A percentile compares a stretch with the other conserved stretches of the same genome.
phyloP scores from a whole-genome alignment of 2,888 invertebrate species.

The Aphrophora alni region DNA sequence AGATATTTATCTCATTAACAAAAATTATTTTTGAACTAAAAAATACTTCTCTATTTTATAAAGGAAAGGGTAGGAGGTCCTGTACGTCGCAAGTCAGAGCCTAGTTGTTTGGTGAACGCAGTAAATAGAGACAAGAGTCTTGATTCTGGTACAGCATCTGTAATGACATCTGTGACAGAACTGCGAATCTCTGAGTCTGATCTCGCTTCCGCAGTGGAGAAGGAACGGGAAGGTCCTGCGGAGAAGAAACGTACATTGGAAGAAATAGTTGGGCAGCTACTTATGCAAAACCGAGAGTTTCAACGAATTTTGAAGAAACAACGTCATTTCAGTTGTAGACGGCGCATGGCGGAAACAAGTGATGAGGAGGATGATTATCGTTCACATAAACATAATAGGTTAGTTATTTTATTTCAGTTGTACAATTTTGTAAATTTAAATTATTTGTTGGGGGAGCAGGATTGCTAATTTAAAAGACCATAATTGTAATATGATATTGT shows the following conservation, averaged over 20 bases:
- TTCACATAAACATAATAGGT: conserved; percentile 30
- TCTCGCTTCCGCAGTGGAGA: conserved; percentile 27
- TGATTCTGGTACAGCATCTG: neutral
- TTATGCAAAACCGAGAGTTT: conserved; percentile 84
- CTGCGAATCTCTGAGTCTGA: conserved; percentile 52
- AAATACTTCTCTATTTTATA: neutral
- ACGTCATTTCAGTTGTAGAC: conserved; percentile 64
- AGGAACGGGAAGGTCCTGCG: conserved; percentile 30
- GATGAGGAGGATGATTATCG: conserved; percentile 48
- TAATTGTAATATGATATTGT: too few species aligned
- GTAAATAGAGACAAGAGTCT: conserved; percentile 60
- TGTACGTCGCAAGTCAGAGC: conserved; percentile 39
- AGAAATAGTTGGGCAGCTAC: conserved; percentile 80
- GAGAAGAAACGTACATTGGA: conserved; percentile 67
- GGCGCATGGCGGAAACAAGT: conserved; percentile 54
- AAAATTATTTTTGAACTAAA: neutral
- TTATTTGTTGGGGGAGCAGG: too few species aligned
- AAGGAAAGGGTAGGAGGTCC: conserved; percentile 38
- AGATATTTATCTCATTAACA: too few species aligned
- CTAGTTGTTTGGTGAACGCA: conserved; percentile 42
- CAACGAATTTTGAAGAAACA: conserved; percentile 79
- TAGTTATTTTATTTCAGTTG: neutral
- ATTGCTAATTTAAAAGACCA: too few species aligned
- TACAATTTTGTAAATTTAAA: too few species aligned
- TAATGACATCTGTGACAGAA: conserved; percentile 55